These are phyloP conservation scores for Seriola rivoliana DNA, from an alignment of 2,113 vertebrate genomes.

Conservation along the genomic window DNA sequence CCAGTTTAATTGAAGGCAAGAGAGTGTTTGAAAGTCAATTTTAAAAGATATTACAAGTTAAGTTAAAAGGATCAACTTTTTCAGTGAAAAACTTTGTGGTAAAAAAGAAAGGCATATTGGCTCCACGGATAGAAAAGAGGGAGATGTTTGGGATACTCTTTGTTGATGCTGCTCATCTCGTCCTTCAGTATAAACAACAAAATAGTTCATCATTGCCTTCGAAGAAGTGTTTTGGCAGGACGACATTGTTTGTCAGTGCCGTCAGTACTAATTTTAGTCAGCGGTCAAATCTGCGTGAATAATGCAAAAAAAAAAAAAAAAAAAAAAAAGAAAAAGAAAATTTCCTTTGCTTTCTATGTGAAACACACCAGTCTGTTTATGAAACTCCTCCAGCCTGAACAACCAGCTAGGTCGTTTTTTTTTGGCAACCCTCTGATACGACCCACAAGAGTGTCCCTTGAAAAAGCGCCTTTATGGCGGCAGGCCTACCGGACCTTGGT, in stretches of 20 bases:
- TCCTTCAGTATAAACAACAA: neutral
- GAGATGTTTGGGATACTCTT: neutral
- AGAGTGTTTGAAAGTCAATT: constrained; percentile 74
- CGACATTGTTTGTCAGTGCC: neutral
- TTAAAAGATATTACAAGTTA: constrained; percentile 65
- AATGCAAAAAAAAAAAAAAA: neutral
- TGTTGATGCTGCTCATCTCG: neutral
- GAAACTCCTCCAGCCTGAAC: no score
- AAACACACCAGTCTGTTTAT: no score
- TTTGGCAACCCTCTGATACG: no score
- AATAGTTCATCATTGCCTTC: neutral
- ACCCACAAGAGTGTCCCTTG: no score
- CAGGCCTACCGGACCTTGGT: no score
- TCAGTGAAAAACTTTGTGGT: constrained; percentile 38
- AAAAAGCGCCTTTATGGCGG: no score
- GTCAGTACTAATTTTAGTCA: neutral
- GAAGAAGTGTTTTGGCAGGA: neutral
- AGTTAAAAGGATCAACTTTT: constrained; percentile 67
- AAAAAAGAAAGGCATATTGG: constrained; percentile 2
- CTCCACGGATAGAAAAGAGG: constrained; percentile 2
- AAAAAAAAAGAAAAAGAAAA: neutral
- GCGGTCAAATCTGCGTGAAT: neutral
- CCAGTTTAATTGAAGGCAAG: constrained; percentile 76
- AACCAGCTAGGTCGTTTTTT: no score
- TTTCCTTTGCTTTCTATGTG: neutral